A percentile compares a stretch with the other conserved stretches of the same genome.
Evolutionary conservation across 2,113 vertebrate species (phyloP).

Genomic region (human): GRCh38 chr1:192677501-192678000

Average conservation of each 20-base stretch:
- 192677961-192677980: slow-evolving; percentile 3
- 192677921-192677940: not conserved
- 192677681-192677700: not conserved
- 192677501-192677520: not conserved
- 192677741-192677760: not conserved
- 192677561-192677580: not conserved
- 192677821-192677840: not conserved
- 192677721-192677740: not conserved
- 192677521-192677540: not conserved
- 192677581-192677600: not conserved
- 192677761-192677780: not conserved
- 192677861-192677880: not conserved
- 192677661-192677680: not conserved
- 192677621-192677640: not conserved
- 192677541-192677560: not conserved
- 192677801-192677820: not conserved
- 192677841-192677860: not conserved
- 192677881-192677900: not conserved
- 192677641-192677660: not conserved
- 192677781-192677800: not conserved
- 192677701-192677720: not conserved
- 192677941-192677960: not conserved
- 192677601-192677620: not conserved
- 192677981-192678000: slow-evolving; percentile 32
- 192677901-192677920: rapidly evolving